Percentiles rank a stretch among this genome's conserved stretches.
Conservation (phyloP, 1,140 invertebrate genomes). For the Hycleus phaleratus region DNA sequence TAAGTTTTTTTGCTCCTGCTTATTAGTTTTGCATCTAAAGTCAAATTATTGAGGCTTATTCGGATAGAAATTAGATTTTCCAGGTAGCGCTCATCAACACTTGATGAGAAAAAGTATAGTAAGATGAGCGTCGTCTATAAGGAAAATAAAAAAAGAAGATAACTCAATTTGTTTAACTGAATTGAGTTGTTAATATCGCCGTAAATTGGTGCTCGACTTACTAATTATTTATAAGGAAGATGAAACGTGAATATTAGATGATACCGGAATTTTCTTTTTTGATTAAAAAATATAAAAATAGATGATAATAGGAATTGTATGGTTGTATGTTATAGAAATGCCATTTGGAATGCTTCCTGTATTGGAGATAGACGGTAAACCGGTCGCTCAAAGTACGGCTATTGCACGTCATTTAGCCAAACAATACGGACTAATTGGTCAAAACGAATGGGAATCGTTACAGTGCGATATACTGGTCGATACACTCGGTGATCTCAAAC, state of each 20-base stretch:
- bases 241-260: too few species aligned
- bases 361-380: conserved; percentile 58
- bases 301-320: too few species aligned
- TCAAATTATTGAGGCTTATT: too few species aligned
- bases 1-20: conserved; percentile 33
- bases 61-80: too few species aligned
- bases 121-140: too few species aligned
- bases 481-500: conserved; percentile 49
- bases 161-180: background rate
- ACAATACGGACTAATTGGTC: conserved; percentile 50
- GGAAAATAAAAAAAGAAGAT: too few species aligned
- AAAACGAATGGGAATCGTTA: conserved; percentile 56
- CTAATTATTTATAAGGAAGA: too few species aligned
- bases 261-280: too few species aligned
- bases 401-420: conserved; percentile 58
- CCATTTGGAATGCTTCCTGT: conserved; percentile 62
- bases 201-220: background rate
- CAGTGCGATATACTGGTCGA: conserved; percentile 55
- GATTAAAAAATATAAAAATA: too few species aligned
- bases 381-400: conserved; percentile 54
- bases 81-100: too few species aligned
- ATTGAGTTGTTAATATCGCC: background rate
- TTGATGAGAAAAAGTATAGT: too few species aligned
- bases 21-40: too few species aligned
- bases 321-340: conserved; percentile 26